Conservation (phyloP, 2,797 vertebrate species). For the Eurystomus glaucurus region DNA sequence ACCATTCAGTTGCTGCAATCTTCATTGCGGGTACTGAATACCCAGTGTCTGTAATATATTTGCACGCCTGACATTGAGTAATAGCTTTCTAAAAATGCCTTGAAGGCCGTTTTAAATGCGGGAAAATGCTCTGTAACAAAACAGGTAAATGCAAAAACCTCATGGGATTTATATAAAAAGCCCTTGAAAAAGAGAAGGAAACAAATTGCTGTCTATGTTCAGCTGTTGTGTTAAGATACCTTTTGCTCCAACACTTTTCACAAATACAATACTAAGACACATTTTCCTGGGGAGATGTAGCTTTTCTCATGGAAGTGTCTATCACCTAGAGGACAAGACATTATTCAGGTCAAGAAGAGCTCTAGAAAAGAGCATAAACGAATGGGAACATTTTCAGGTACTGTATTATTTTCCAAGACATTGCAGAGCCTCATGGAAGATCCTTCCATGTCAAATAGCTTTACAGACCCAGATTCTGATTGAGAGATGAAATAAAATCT, state of each 20-base stretch:
- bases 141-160: conserved; percentile 16
- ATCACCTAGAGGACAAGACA: not conserved
- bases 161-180: not conserved
- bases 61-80: not conserved
- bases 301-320: not conserved
- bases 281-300: not conserved
- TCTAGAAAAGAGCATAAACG: not conserved
- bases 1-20: not conserved
- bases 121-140: conserved; percentile 24
- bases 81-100: conserved; percentile 28
- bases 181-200: not conserved
- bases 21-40: not conserved
- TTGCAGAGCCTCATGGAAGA: not conserved
- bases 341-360: not conserved
- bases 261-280: not conserved
- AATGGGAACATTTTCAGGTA: not conserved
- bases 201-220: not conserved
- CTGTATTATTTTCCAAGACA: not conserved
- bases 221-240: not conserved
- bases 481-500: not conserved
- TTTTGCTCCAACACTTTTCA: not conserved
- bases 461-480: not conserved
- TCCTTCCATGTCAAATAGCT: not conserved
- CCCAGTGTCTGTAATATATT: not conserved
- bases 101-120: conserved; percentile 9